These are phyloP conservation scores for Henricia sp. DNA, from an alignment of 53 echinoderm and acorn worm species.

Conservation along the genomic window DNA sequence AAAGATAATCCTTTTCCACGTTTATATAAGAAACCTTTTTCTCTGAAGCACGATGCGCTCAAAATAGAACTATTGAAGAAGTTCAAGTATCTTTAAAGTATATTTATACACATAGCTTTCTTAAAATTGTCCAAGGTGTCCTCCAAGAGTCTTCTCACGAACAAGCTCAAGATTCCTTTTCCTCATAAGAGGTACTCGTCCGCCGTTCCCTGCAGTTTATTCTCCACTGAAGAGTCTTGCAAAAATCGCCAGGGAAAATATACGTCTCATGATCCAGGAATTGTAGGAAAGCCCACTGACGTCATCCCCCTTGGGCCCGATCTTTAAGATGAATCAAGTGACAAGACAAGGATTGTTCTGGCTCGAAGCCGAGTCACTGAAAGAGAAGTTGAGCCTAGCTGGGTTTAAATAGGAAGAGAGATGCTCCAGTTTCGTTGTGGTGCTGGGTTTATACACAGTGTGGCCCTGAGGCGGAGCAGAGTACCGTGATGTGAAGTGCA, in stretches of 20 bases:
- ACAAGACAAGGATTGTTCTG: neutral
- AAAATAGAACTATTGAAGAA: neutral
- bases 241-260: neutral
- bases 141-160: neutral
- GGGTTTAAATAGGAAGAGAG: conserved; percentile 31
- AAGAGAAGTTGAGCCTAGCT: neutral
- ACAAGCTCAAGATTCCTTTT: neutral
- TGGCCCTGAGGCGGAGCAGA: conserved; percentile 7
- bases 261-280: neutral
- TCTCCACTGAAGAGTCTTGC: too few species aligned
- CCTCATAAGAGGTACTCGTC: neutral
- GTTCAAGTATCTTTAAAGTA: neutral
- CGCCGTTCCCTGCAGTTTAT: neutral
- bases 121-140: neutral
- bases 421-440: neutral
- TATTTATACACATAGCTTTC: neutral
- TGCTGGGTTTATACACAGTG: neutral
- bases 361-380: conserved; percentile 22
- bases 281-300: neutral
- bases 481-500: conserved; percentile 45
- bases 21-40: neutral
- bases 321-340: conserved; percentile 9
- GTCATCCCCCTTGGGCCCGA: neutral
- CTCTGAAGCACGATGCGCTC: neutral
- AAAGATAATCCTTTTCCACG: neutral